These are phyloP conservation scores for Ictidomys tridecemlineatus DNA, from an alignment of 2,113 vertebrate genomes.

Conservation along the genomic window DNA sequence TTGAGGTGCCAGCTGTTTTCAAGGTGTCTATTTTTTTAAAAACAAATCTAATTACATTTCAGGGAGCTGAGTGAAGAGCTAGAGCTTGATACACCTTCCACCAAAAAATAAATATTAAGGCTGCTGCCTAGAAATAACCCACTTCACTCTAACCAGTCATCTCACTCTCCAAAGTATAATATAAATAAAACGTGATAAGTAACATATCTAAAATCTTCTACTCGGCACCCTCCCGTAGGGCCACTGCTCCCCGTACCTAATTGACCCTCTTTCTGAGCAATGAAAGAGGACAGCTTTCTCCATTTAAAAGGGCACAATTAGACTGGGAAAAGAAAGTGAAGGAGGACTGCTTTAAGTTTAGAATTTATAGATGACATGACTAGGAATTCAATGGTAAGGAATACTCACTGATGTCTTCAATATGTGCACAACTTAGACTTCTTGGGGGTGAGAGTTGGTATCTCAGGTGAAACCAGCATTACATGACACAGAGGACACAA, in stretches of 20 bases:
- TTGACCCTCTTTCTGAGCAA: neutral
- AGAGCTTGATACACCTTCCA: neutral
- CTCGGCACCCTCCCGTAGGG: neutral
- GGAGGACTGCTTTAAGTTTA: conserved; percentile 40
- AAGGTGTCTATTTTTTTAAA: neutral
- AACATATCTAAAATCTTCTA: neutral
- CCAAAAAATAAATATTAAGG: conserved; percentile 34
- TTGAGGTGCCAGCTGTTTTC: neutral
- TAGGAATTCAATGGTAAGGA: neutral
- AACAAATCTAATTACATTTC: conserved; percentile 82
- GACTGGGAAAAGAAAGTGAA: conserved; percentile 11
- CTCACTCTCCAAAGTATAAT: neutral
- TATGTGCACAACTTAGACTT: conserved; percentile 66
- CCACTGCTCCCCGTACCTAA: too few species aligned
- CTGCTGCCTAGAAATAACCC: conserved; percentile 47
- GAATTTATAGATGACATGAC: neutral
- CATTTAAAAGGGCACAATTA: neutral
- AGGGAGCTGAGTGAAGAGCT: conserved; percentile 78
- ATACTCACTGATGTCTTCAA: neutral
- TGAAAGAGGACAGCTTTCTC: neutral
- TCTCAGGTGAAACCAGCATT: conserved; percentile 76
- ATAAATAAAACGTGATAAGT: neutral
- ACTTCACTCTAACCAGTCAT: neutral
- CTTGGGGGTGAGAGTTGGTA: conserved; percentile 62
- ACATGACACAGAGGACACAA: conserved; percentile 44